Evolutionary conservation across 1,140 invertebrate species (phyloP).

Genomic region (Calliopsis andreniformis): DNA sequence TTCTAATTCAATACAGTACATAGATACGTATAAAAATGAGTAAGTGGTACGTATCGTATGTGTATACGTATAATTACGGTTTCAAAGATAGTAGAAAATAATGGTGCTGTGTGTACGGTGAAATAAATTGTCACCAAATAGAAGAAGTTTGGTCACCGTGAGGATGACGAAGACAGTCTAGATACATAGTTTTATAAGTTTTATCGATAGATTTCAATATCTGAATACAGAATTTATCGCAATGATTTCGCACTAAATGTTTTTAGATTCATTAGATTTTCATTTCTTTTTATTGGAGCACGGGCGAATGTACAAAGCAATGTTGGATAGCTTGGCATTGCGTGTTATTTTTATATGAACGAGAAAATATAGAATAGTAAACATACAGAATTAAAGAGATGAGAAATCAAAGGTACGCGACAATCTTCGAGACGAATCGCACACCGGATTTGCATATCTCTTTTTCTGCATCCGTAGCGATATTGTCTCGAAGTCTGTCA

Average conservation of each 20-base stretch:
- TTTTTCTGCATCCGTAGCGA: neutral
- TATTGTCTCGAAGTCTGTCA: constrained; percentile 62
- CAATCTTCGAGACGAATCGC: constrained; percentile 54
- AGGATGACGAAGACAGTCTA: constrained; percentile 3
- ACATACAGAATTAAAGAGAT: constrained; percentile 53
- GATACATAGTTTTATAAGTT: constrained; percentile 51
- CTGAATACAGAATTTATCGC: constrained; percentile 37
- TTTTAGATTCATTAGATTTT: constrained; percentile 71
- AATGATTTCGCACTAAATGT: constrained; percentile 63
- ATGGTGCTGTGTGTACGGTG: neutral
- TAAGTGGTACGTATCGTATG: neutral
- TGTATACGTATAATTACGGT: neutral
- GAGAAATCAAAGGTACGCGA: constrained; percentile 54
- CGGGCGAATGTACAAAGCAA: constrained; percentile 82
- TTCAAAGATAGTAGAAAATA: neutral
- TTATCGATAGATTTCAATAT: constrained; percentile 41
- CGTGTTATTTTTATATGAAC: constrained; percentile 80
- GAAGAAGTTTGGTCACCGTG: neutral
- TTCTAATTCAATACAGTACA: no score
- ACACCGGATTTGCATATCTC: no score
- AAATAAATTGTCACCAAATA: neutral
- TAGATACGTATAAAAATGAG: no score
- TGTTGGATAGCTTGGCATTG: constrained; percentile 79
- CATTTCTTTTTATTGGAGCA: constrained; percentile 80
- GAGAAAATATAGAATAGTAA: constrained; percentile 54